These are phyloP conservation scores for Caerostris darwini DNA, from an alignment of 1,140 invertebrate genomes.

Conservation along the genomic window DNA sequence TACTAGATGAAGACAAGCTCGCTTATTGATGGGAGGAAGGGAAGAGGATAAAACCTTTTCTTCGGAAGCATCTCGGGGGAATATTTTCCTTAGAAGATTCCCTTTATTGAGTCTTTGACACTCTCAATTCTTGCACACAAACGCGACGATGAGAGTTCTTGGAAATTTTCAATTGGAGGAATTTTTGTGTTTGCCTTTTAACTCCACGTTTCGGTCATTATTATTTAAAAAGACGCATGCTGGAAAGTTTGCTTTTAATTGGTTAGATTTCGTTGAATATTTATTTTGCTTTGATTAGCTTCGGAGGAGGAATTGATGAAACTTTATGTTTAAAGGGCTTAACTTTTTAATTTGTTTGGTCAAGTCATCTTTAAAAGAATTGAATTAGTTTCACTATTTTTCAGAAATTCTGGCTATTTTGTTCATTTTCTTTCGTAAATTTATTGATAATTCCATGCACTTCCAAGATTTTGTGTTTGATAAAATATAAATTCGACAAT, in stretches of 20 bases:
- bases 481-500: no score
- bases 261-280: background rate
- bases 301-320: no score
- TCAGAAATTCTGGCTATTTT: no score
- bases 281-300: background rate
- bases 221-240: background rate
- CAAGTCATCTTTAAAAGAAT: no score
- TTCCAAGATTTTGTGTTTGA: no score
- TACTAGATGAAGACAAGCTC: constrained; percentile 21
- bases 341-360: no score
- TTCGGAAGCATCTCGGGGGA: background rate
- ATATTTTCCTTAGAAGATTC: background rate
- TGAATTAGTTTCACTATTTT: no score
- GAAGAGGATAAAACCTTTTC: background rate
- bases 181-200: background rate
- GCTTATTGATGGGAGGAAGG: constrained; percentile 21
- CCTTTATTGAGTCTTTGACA: constrained; percentile 17
- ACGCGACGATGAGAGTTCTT: background rate
- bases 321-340: no score
- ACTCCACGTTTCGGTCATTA: background rate
- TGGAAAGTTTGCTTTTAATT: background rate
- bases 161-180: background rate
- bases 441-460: no score
- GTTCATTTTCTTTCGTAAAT: no score
- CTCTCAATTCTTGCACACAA: background rate